These are phyloP conservation scores for Tangara arthus DNA, from an alignment of 2,797 vertebrate genomes.

Conservation along the genomic window DNA sequence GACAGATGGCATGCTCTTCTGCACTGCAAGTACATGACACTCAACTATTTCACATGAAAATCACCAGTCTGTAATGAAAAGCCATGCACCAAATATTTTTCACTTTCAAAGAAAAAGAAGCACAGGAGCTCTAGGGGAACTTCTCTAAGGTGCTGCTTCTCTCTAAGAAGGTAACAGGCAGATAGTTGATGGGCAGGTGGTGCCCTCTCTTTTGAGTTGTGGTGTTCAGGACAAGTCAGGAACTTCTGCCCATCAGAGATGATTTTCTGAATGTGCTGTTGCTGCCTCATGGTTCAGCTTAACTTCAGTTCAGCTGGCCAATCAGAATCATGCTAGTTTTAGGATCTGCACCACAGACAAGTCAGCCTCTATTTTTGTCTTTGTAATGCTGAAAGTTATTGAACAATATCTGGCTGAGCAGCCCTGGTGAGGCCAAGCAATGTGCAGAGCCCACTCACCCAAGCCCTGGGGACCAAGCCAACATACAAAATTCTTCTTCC, in stretches of 20 bases:
- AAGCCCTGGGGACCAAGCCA: background rate
- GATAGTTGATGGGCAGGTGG: background rate
- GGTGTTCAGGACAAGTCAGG: background rate
- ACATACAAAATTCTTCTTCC: background rate
- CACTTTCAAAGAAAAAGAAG: background rate
- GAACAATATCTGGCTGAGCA: background rate
- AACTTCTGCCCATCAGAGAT: background rate
- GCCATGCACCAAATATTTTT: background rate
- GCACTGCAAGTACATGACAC: background rate
- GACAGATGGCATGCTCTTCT: background rate
- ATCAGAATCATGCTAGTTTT: background rate
- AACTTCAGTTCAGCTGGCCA: background rate
- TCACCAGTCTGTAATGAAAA: background rate
- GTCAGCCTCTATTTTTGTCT: background rate
- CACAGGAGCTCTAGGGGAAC: background rate
- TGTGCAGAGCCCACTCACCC: background rate
- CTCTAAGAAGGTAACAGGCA: background rate
- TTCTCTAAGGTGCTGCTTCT: background rate
- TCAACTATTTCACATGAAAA: background rate
- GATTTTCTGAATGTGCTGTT: background rate
- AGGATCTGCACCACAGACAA: background rate
- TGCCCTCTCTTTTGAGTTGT: background rate
- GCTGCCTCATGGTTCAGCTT: background rate
- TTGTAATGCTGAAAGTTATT: background rate
- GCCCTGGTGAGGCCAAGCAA: fast-evolving